Conservation (phyloP, 1,140 invertebrate genomes). For the Apis laboriosa region DNA sequence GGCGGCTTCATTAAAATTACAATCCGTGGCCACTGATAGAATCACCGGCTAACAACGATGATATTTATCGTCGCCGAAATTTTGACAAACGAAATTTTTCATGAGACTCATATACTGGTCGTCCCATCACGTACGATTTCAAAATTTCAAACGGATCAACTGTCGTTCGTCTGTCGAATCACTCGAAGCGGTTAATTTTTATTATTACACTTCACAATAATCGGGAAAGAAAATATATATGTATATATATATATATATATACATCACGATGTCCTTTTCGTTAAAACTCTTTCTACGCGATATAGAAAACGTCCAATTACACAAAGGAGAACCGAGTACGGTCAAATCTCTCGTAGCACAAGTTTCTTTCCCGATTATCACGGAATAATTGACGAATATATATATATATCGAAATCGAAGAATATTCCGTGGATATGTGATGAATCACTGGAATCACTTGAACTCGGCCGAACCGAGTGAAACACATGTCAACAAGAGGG, state of each 20-base stretch:
- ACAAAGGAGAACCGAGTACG: background rate
- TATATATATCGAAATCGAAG: background rate
- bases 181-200: background rate
- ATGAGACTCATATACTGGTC: background rate
- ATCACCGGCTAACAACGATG: background rate
- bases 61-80: background rate
- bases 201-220: background rate
- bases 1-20: conserved; percentile 62
- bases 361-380: background rate
- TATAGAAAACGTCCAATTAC: background rate
- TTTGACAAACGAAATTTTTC: background rate
- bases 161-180: background rate
- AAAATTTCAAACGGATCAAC: background rate
- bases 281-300: background rate
- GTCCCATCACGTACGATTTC: too few species aligned
- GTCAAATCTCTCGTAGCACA: conserved; percentile 18
- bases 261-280: too few species aligned
- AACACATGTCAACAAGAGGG: conserved; percentile 29
- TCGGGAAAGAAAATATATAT: too few species aligned
- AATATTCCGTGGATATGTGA: background rate
- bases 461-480: background rate
- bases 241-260: too few species aligned
- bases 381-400: background rate
- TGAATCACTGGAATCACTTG: conserved; percentile 43
- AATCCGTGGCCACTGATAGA: conserved; percentile 35